Percentiles rank a stretch among this genome's conserved stretches.
phyloP scores from a whole-genome alignment of 2,888 invertebrate genomes.

The Chymomyza procnemis region DNA sequence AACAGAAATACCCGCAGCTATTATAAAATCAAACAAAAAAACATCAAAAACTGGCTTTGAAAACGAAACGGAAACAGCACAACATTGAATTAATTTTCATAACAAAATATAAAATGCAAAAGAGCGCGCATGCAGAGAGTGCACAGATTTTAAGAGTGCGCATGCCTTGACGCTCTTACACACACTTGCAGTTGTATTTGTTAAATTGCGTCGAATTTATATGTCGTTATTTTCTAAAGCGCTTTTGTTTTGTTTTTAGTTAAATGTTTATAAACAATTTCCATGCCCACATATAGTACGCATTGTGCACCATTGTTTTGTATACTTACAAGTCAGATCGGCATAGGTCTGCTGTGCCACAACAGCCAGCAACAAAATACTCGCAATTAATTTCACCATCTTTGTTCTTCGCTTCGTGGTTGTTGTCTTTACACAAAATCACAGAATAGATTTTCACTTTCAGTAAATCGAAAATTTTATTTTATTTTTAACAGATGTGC shows the following conservation, averaged over 20 bases:
- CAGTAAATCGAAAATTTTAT: constrained; percentile 40
- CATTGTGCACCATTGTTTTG: neutral
- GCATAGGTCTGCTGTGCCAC: constrained; percentile 78
- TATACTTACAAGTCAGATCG: constrained; percentile 85
- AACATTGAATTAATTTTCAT: neutral
- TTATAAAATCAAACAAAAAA: constrained; percentile 20
- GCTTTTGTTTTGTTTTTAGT: constrained; percentile 36
- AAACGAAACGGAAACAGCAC: constrained; percentile 7
- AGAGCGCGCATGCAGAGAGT: neutral
- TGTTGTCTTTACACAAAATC: constrained; percentile 68
- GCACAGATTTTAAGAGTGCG: neutral
- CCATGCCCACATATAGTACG: neutral
- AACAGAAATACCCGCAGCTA: neutral
- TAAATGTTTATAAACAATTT: constrained; percentile 2
- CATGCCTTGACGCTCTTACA: constrained; percentile 19
- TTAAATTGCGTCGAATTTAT: constrained; percentile 59
- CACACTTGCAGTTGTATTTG: constrained; percentile 15
- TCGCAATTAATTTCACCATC: constrained; percentile 81
- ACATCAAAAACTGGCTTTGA: constrained; percentile 6
- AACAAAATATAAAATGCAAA: neutral
- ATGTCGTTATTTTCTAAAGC: constrained; percentile 25
- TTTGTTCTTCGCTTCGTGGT: constrained; percentile 41
- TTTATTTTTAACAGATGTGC: constrained; percentile 41
- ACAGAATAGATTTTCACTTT: constrained; percentile 68
- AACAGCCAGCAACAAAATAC: constrained; percentile 78